Conservation (phyloP, 2,888 invertebrate genomes). For the Smittia sp. region DNA sequence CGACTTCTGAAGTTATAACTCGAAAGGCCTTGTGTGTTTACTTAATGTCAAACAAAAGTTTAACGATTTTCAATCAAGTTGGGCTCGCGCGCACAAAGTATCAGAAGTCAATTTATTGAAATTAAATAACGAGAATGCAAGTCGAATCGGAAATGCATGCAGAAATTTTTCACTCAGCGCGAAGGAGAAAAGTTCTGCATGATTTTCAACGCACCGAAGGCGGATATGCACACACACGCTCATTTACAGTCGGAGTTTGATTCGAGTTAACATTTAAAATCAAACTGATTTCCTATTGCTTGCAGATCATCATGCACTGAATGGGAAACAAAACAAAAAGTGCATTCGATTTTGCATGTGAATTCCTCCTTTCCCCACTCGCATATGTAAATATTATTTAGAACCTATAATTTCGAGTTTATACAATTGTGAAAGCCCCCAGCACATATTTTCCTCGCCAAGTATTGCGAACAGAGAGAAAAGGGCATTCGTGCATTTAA, state of each 20-base stretch:
- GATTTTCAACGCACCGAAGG: background rate
- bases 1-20: constrained; percentile 28
- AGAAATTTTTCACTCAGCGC: background rate
- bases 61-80: background rate
- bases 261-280: background rate
- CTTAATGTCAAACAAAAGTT: constrained; percentile 26
- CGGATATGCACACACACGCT: constrained; percentile 1
- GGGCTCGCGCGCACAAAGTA: background rate
- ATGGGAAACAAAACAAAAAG: background rate
- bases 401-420: constrained; percentile 37
- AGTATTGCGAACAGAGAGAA: background rate
- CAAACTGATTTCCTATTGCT: background rate
- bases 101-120: constrained; percentile 23
- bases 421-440: constrained; percentile 36
- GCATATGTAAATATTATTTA: constrained; percentile 28
- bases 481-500: constrained; percentile 30
- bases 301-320: background rate
- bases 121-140: constrained; percentile 18
- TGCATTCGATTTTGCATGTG: constrained; percentile 9
- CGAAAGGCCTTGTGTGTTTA: constrained; percentile 13
- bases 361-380: background rate
- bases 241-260: background rate
- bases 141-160: constrained; percentile 23
- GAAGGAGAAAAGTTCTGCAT: too few species aligned
- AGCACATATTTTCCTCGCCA: background rate